Evolutionary conservation across 2,797 vertebrate species (phyloP).

Genomic region (Propithecus perrieri): DNA sequence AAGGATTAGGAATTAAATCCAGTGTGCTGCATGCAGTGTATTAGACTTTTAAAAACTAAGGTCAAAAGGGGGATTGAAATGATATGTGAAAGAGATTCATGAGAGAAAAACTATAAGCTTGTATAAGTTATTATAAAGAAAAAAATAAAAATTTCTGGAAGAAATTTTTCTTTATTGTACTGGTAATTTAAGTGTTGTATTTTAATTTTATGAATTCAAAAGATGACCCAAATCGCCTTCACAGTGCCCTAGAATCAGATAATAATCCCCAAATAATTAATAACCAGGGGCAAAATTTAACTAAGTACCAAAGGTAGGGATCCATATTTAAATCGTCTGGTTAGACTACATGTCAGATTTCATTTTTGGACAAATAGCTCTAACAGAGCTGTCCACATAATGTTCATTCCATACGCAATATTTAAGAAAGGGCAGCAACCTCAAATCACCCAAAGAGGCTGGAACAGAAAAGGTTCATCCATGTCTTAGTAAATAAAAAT

Average conservation of each 20-base stretch:
- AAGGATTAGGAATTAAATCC: conserved; percentile 28
- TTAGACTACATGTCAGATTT: not conserved
- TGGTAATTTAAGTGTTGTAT: conserved; percentile 33
- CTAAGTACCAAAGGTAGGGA: not conserved
- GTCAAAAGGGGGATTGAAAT: conserved; percentile 40
- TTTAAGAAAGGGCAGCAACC: not conserved
- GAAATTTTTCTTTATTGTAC: not conserved
- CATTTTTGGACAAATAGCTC: not conserved
- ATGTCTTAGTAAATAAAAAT: not conserved
- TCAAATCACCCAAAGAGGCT: not conserved
- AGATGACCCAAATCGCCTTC: conserved; percentile 12
- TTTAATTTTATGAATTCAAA: conserved; percentile 41
- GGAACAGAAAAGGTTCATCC: not conserved
- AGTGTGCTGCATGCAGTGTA: not conserved
- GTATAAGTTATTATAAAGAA: not conserved
- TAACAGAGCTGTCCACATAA: not conserved
- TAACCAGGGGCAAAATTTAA: not conserved
- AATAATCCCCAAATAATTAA: not conserved
- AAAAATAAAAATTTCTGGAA: not conserved
- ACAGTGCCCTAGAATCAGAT: conserved; percentile 12
- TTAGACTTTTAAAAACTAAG: conserved; percentile 31
- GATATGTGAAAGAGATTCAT: conserved; percentile 33
- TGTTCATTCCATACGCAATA: not conserved
- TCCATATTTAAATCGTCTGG: not conserved
- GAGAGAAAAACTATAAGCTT: not conserved